Base-by-base conservation (phyloP, 2,888 invertebrate genomes). In the Mythimna lalbum region DNA sequence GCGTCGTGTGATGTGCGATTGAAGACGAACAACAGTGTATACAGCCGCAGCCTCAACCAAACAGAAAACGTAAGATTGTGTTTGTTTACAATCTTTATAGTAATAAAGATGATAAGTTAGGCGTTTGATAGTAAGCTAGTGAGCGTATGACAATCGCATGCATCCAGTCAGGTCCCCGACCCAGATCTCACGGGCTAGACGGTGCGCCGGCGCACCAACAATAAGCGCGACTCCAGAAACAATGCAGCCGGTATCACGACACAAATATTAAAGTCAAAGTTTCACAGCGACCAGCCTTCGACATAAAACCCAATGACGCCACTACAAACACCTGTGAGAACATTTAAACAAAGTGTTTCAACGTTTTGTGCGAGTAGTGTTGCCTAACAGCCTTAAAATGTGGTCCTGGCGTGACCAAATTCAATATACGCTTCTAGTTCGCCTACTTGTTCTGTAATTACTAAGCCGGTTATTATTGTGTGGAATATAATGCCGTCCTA, bases 1-100 rank as follows among this genome's bases (percentile, higher is more conserved):
- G 65, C 91, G 82, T 76, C 93, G 93, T 94, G 95, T 91, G 88
- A 95, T 95, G 95, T 95, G 95, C 94, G 87, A 88, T 85, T 92
- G 93, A 93, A 91, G 88, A 88, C 86, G 70, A 87, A 88, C 85
- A 90, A 90, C 88, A 93, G 94, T 92, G 90, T 88, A 89, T 81
- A 88, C 87, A 90, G 92, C 92, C 90, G 95, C 95, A 95, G 96
- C 95, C 94, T 95, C 95, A 91, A 90, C 95, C 94, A 88, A 93
- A 91, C 89, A 88, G 84, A 88, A 92, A 96, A 96, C 90, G 95
- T 96, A 96, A 96, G 95, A 91, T 90, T 90, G 90, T 91, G 91
- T 91, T 92, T 92, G 88, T 89, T 90, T 89, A 89, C 86, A 84
- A 85, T 76, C 76, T 72, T 63, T 80, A 80, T 80, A 72, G 60